Evolutionary conservation across 2,113 vertebrate species (phyloP).

Genomic region (Pseudorectes ferrugineus): DNA sequence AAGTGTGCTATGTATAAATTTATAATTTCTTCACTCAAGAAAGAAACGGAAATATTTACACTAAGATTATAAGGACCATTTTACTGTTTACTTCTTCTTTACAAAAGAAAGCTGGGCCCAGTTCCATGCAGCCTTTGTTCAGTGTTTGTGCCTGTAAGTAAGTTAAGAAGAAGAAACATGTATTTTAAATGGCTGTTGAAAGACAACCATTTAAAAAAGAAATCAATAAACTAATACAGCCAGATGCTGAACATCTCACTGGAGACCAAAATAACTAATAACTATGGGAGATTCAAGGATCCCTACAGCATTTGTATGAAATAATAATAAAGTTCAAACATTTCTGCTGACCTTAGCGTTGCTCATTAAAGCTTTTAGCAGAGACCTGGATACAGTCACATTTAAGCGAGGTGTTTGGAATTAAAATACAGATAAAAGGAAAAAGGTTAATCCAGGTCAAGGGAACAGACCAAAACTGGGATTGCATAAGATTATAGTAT

Average conservation of each 20-base stretch:
- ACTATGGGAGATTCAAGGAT: not conserved
- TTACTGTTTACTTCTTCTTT: not conserved
- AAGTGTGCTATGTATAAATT: not conserved
- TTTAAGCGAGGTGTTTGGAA: constrained; percentile 70
- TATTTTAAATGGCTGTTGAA: not conserved
- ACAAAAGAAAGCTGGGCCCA: not conserved
- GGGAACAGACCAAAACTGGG: constrained; percentile 50
- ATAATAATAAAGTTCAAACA: constrained; percentile 44
- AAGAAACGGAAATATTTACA: not conserved
- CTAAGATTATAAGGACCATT: not conserved
- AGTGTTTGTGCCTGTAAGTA: not conserved
- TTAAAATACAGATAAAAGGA: constrained; percentile 77
- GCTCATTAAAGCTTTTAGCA: constrained; percentile 55
- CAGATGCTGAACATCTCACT: not conserved
- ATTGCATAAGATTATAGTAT: constrained; percentile 56
- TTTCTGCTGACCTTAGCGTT: constrained; percentile 35
- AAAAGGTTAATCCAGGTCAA: constrained; percentile 77
- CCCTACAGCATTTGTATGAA: constrained; percentile 27
- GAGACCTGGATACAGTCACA: constrained; percentile 47
- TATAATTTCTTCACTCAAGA: not conserved
- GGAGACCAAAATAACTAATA: not conserved
- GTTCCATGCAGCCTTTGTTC: not conserved
- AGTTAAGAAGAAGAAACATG: not conserved
- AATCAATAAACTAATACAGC: not conserved
- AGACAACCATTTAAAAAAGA: not conserved